A percentile compares a stretch with the other conserved stretches of the same genome.
Conservation (phyloP, 1,140 invertebrate species). For the Heliconius hermathena region DNA sequence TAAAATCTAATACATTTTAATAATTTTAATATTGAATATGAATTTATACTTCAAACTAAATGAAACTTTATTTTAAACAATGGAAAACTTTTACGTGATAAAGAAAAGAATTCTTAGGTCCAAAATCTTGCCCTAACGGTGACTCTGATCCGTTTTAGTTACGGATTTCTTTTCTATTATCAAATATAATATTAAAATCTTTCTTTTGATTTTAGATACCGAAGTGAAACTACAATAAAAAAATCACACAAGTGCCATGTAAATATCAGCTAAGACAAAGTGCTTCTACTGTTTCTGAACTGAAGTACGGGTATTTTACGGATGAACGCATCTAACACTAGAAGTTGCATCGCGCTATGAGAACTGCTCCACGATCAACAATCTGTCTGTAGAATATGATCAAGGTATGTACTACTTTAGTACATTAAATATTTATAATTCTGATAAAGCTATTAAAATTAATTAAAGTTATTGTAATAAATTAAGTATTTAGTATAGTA, state of each 20-base stretch:
- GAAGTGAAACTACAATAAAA: not conserved
- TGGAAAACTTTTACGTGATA: no score
- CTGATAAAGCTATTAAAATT: no score
- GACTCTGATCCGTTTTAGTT: no score
- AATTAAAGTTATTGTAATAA: no score
- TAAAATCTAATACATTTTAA: no score
- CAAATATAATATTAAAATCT: not conserved
- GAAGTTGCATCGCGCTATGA: slow-evolving; percentile 52
- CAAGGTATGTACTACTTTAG: slow-evolving; percentile 49
- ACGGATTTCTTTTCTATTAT: no score
- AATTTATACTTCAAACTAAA: no score
- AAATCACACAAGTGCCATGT: slow-evolving; percentile 9
- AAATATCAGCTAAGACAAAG: slow-evolving; percentile 14
- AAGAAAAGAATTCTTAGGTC: no score
- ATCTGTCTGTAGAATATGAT: slow-evolving; percentile 62
- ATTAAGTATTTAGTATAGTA: no score
- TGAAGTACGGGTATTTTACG: not conserved
- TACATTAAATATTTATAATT: not conserved
- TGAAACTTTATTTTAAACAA: no score
- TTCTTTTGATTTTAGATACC: not conserved
- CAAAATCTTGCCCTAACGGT: no score
- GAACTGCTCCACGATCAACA: slow-evolving; percentile 35
- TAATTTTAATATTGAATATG: no score
- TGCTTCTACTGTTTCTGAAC: not conserved
- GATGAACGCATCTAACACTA: slow-evolving; percentile 27